Evolutionary conservation across 2,888 invertebrate species (phyloP), one percentile per base, ranked within the genome.

Genomic region (Eupithecia centaureata): DNA sequence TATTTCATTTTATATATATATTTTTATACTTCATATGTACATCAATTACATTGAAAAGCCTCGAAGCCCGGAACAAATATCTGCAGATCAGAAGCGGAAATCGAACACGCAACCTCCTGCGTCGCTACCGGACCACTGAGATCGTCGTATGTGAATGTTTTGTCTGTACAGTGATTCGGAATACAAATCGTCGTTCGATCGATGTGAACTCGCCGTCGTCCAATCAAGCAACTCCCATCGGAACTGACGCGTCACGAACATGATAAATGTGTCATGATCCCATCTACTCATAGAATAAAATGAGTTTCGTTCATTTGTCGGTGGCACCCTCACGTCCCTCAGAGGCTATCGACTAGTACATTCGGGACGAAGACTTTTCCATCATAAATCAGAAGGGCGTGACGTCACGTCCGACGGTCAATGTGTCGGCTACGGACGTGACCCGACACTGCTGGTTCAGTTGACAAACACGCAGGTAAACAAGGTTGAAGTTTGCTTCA

Each of bases 361-460:
- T 88, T 88, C 88, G 80, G 81, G 79, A 78, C 80, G 77, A 81
- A 79, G 82, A 80, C 82, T 86, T 86, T 84, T 86, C 86, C 83
- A 84, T 88, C 87, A 90, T 91, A 91, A 91, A 91, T 91, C 91
- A 91, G 82, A 63, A 75, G 76, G 68, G 77, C 91, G 90, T 90
- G 91, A 87, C 84, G 85, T 85, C 90, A 90, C 89, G 91, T 86
- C 71, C 80, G 70, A 72, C 76, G 79, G 80, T 82, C 86, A 83
- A 87, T 85, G 86, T 85, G 86, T 86, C 81, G 82, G 81, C 79
- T 77, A 78, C 75, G 82, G 76, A 88, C 89, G 89, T 90, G 90
- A 90, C 86, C 82, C 86, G 88, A 87, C 85, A 86, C 81, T 74
- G 75, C 73, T 65, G 70, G 73, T 71, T 73, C 72, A 69, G 64